phyloP scores from a whole-genome alignment of 2,888 invertebrate species.

The Metopia argyrocephala region DNA sequence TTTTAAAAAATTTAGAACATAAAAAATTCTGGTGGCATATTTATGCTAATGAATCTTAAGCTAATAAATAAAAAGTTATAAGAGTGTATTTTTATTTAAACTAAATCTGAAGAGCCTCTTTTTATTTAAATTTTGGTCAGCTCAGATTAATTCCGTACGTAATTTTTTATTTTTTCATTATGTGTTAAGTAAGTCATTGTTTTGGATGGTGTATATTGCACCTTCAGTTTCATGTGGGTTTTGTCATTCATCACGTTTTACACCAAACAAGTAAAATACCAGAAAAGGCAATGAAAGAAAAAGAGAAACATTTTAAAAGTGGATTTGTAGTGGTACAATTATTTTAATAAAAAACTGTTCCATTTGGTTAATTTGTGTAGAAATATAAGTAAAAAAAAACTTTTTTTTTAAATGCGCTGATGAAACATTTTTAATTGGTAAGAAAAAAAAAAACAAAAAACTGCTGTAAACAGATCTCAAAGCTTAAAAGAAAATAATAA shows the following conservation, averaged over 20 bases:
- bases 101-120: too few relatives aligned
- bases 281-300: background rate
- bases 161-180: background rate
- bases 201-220: conserved; percentile 48
- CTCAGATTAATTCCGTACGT: background rate
- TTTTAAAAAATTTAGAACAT: too few relatives aligned
- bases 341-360: conserved; percentile 39
- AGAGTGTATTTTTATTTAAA: too few relatives aligned
- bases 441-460: conserved; percentile 4
- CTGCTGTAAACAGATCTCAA: background rate
- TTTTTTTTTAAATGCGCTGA: conserved; percentile 9
- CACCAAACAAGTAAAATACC: conserved; percentile 1
- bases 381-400: conserved; percentile 16
- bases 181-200: conserved; percentile 9
- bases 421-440: conserved; percentile 57
- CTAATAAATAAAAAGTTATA: too few relatives aligned
- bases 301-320: conserved; percentile 25
- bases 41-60: too few relatives aligned
- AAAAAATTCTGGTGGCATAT: too few relatives aligned
- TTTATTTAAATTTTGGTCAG: background rate
- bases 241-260: conserved; percentile 63
- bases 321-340: conserved; percentile 25
- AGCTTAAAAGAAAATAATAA: conserved; percentile 15
- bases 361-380: conserved; percentile 40
- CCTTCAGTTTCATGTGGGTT: conserved; percentile 57